Percentiles rank a stretch among this genome's conserved stretches.
These are phyloP conservation scores for Gymnorhina tibicen DNA, from an alignment of 2,113 vertebrate genomes.

Conservation along the genomic window DNA sequence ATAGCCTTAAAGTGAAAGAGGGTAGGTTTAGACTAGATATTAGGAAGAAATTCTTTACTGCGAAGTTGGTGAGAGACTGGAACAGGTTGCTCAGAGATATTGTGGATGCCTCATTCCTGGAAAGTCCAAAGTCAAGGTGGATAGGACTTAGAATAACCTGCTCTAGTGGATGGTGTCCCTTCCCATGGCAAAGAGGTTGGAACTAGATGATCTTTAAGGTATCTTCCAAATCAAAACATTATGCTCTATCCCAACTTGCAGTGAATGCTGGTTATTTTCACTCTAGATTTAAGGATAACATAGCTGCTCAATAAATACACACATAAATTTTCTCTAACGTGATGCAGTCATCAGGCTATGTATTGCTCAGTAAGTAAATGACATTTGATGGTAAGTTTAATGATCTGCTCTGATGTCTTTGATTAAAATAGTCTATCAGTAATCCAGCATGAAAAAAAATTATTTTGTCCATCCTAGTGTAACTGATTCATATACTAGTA, in stretches of 20 bases:
- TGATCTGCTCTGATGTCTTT: neutral
- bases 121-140: neutral
- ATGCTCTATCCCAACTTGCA: neutral
- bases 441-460: neutral
- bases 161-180: neutral
- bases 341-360: neutral
- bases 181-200: neutral
- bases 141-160: neutral
- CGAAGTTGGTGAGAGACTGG: neutral
- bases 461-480: neutral
- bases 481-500: neutral
- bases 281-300: neutral
- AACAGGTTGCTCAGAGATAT: neutral
- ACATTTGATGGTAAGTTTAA: neutral
- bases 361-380: neutral
- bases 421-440: neutral
- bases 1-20: neutral
- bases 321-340: neutral
- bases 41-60: neutral
- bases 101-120: neutral
- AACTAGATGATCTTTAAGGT: neutral
- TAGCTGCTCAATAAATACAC: neutral
- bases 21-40: neutral
- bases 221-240: neutral
- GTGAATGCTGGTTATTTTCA: neutral